phyloP scores from a whole-genome alignment of 2,888 invertebrate genomes.

The Apotomis turbidana region DNA sequence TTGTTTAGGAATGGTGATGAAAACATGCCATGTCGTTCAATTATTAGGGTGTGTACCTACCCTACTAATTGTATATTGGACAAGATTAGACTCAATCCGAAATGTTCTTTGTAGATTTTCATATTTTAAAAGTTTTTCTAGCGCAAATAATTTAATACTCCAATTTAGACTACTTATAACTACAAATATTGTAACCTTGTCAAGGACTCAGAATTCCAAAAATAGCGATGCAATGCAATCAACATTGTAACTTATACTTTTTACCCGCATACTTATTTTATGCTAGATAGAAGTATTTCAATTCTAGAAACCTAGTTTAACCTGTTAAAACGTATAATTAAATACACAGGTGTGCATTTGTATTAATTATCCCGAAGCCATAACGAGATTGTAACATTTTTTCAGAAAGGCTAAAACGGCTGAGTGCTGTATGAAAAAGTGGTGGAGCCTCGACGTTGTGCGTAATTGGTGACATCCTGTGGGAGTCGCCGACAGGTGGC shows the following conservation, averaged over 20 bases:
- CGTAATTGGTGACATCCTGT: slow-evolving; percentile 35
- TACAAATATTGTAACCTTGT: not conserved
- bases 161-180: too few species aligned
- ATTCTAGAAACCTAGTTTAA: slow-evolving; percentile 4
- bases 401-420: not conserved
- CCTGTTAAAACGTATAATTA: slow-evolving; percentile 18
- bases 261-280: not conserved
- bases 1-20: too few species aligned
- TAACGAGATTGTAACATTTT: slow-evolving; percentile 28
- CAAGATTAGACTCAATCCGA: too few species aligned
- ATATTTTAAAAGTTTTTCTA: too few species aligned
- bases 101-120: too few species aligned
- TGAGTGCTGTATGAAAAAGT: slow-evolving; percentile 27
- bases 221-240: not conserved
- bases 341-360: slow-evolving; percentile 29
- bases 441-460: not conserved
- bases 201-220: slow-evolving; percentile 6
- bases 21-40: too few species aligned
- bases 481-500: slow-evolving; percentile 36
- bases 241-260: not conserved
- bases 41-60: too few species aligned
- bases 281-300: not conserved
- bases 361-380: slow-evolving; percentile 23
- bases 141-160: too few species aligned
- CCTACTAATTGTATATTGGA: too few species aligned